A percentile compares a stretch with the other conserved stretches of the same genome.
phyloP scores from a whole-genome alignment of 2,797 vertebrate species.

The Chiloscyllium punctatum region DNA sequence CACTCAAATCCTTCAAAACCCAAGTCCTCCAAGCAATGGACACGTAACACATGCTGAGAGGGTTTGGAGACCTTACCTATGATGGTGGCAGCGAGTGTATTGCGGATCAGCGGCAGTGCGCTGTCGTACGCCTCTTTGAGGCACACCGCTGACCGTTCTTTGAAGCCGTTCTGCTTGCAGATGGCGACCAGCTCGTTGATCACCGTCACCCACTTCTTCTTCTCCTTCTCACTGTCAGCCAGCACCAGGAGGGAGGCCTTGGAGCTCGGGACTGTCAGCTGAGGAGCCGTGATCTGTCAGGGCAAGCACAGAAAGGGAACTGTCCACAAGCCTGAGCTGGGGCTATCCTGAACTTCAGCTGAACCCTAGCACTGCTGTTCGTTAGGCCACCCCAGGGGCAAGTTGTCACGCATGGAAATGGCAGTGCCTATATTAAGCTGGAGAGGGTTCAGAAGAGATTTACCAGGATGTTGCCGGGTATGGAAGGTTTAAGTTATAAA shows the following conservation, averaged over 20 bases:
- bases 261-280: neutral
- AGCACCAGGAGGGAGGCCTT: neutral
- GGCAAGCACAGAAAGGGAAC: neutral
- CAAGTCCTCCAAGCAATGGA: no score
- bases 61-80: neutral
- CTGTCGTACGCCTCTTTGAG: neutral
- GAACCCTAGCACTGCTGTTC: neutral
- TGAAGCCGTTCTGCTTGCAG: neutral
- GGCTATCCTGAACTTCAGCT: fast-evolving
- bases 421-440: no score
- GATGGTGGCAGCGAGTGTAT: neutral
- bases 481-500: no score
- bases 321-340: neutral
- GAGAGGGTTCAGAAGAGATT: no score
- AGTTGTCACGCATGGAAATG: no score
- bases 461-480: no score
- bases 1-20: no score
- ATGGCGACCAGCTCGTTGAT: neutral
- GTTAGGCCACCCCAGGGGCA: neutral
- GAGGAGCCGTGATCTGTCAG: neutral
- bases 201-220: neutral
- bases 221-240: neutral
- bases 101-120: neutral
- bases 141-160: neutral
- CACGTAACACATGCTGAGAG: neutral